Conservation (phyloP, 2,888 invertebrate species). For the Tipula unca region DNA sequence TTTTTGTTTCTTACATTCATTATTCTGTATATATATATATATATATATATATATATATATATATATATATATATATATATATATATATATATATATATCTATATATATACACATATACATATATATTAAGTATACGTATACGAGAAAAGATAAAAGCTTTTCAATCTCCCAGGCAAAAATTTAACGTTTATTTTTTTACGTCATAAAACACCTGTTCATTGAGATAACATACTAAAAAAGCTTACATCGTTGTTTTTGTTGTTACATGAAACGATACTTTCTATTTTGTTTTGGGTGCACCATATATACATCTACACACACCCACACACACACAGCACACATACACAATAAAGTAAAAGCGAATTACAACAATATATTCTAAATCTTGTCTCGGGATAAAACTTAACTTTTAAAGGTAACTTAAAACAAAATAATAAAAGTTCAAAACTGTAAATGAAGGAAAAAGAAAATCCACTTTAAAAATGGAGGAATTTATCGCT, state of each 20-base stretch:
- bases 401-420: not conserved
- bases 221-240: conserved; percentile 1
- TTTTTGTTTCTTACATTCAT: not conserved
- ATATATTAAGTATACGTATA: not conserved
- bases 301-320: not conserved
- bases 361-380: not conserved
- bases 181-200: not conserved
- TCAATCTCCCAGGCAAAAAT: conserved; percentile 1
- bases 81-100: too few species aligned
- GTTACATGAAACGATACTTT: not conserved
- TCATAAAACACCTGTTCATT: not conserved
- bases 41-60: not conserved
- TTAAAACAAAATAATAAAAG: not conserved
- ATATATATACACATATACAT: not conserved
- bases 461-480: not conserved
- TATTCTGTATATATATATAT: not conserved
- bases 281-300: not conserved
- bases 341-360: not conserved
- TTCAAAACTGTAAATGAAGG: not conserved
- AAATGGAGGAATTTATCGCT: not conserved
- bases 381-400: not conserved
- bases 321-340: not conserved
- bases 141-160: not conserved
- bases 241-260: not conserved
- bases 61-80: not conserved